Base-by-base conservation (phyloP, 2,113 vertebrate genomes). In the Pao palembangensis region DNA sequence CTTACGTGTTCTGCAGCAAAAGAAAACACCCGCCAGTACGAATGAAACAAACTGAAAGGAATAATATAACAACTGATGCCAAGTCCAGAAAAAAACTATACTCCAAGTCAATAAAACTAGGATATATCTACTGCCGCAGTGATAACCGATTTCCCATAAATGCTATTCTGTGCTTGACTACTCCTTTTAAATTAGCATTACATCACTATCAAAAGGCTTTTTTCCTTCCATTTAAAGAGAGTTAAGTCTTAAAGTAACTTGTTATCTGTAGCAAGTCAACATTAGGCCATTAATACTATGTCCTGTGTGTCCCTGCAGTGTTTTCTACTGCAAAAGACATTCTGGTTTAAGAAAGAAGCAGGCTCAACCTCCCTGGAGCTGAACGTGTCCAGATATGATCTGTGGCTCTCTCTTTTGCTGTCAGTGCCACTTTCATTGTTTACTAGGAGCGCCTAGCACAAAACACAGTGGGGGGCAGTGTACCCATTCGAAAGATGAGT, bases 381-480 rank as follows among this genome's bases (percentile, higher is more conserved):
- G 21, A 55, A 4, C 34, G 43, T 25, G 58, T 62, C 52, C 57
- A 34, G 64, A 79, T 74, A 51, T 58, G 51, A 71, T 80, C 70
- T n/a, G 8, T 42, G 54, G 78, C 76, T 67, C 63, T 57, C 75
- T 67, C 63, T 57, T 14, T 66, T 25, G 5, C 28, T 34, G 1
- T 69, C 73, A 53, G 6, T 47, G 73, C 70, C 2, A 43, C 76
- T 42, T 54, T 80, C 51, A 71, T 82, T 83, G 80, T 85, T 83
- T 83, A 75, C 77, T 44, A 53, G 64, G 74, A 8, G 41, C 59
- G 43, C n/a, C 1, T 10, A 55, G 55, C 55, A 83, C 78, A 80
- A 82, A 82, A 82, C 79, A 16, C 80, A 72, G 78, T 63, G 17
- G 74, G 78, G 76, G 58, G 55, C 72, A 46, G 62, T 66, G 70